Evolutionary conservation across 2,113 vertebrate genomes (phyloP).

Genomic region (Cyanoderma ruficeps): DNA sequence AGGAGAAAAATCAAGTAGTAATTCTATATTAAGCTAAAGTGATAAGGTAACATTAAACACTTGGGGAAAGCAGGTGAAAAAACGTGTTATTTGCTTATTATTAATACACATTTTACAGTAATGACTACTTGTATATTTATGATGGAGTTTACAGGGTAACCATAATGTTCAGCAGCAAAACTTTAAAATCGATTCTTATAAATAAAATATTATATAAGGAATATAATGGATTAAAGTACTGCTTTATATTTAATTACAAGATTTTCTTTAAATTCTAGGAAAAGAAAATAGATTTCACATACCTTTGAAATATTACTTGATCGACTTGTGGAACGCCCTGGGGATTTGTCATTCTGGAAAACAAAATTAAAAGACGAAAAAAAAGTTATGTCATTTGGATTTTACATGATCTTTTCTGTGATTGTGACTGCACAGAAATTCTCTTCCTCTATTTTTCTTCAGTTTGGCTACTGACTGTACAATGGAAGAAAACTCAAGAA

Average conservation of each 20-base stretch:
- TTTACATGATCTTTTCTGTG: neutral
- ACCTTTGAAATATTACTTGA: constrained; percentile 97
- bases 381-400: neutral
- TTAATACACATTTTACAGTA: neutral
- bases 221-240: neutral
- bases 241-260: neutral
- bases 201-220: neutral
- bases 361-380: constrained; percentile 52
- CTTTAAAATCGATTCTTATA: neutral
- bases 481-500: neutral
- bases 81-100: neutral
- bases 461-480: neutral
- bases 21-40: neutral
- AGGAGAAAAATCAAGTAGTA: neutral
- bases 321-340: constrained; percentile 87
- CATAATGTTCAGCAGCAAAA: neutral
- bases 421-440: neutral
- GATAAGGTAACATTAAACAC: neutral
- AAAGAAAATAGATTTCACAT: constrained; percentile 36
- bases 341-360: constrained; percentile 87
- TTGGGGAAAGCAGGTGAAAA: neutral
- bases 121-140: neutral
- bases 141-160: neutral
- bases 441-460: neutral
- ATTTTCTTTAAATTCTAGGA: neutral